Evolutionary conservation across 2,113 vertebrate species (phyloP).

Genomic region (Dipodomys ordii): DNA sequence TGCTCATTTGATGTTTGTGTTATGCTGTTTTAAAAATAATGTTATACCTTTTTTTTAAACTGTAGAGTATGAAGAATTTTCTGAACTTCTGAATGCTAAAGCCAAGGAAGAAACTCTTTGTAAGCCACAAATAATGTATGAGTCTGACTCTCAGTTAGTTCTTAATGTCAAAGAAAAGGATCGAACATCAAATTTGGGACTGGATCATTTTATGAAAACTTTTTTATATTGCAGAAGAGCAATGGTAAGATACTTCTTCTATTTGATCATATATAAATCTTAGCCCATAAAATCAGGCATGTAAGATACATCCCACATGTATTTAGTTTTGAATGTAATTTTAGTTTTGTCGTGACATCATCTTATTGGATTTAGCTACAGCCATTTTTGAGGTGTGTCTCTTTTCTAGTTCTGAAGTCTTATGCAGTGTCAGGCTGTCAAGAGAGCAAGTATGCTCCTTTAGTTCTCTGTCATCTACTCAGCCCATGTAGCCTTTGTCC

Average conservation of each 20-base stretch:
- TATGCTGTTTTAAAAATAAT: constrained; percentile 34
- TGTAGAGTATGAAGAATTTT: constrained; percentile 73
- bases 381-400: not conserved
- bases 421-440: not conserved
- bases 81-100: constrained; percentile 62
- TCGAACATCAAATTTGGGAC: constrained; percentile 44
- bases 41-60: constrained; percentile 48
- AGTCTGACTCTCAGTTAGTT: constrained; percentile 48
- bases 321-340: not conserved
- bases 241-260: constrained; percentile 86
- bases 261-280: not conserved
- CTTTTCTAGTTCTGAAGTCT: not conserved
- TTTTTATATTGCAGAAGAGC: constrained; percentile 92
- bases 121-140: constrained; percentile 53
- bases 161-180: constrained; percentile 57
- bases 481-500: not conserved
- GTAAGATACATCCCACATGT: not conserved
- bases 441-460: not conserved
- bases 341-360: constrained; percentile 2
- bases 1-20: not conserved
- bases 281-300: not conserved
- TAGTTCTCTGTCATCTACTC: not conserved
- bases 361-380: not conserved
- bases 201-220: constrained; percentile 88
- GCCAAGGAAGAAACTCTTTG: constrained; percentile 58